Evolutionary conservation across 2,113 vertebrate genomes (phyloP).

Genomic region (Boleophthalmus pectinirostris): DNA sequence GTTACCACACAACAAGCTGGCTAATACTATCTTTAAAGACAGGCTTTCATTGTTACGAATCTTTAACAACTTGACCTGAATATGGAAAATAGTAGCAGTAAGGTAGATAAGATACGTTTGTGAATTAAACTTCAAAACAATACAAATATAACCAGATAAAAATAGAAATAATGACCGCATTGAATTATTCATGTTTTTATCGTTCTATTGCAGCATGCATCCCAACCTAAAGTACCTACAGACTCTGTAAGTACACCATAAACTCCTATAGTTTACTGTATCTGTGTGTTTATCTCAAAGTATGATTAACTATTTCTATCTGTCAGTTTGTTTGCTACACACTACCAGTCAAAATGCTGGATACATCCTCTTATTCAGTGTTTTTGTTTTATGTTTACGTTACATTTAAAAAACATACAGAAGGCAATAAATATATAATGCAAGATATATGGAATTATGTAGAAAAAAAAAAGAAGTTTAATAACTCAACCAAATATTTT

Average conservation of each 20-base stretch:
- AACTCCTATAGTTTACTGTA: not conserved
- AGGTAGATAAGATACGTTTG: too few species aligned
- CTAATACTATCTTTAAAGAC: not conserved
- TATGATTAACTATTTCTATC: not conserved
- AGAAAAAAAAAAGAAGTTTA: too few species aligned
- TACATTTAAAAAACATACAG: too few species aligned
- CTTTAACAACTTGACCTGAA: not conserved
- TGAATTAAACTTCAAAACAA: too few species aligned
- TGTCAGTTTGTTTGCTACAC: not conserved
- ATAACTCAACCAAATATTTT: too few species aligned
- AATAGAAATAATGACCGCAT: not conserved
- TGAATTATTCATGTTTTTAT: not conserved
- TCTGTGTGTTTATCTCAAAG: not conserved
- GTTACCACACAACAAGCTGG: not conserved
- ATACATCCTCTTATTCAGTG: too few species aligned
- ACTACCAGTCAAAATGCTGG: too few species aligned
- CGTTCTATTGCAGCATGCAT: constrained; percentile 46
- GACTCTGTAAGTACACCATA: constrained; percentile 46
- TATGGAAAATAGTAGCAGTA: too few species aligned
- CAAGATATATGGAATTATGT: too few species aligned
- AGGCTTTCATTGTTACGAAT: not conserved
- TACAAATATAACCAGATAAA: too few species aligned
- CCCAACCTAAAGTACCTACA: constrained; percentile 54
- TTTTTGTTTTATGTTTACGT: too few species aligned
- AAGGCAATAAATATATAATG: too few species aligned